Conservation (phyloP, 2,113 vertebrate genomes). For the Variabilichromis moorii region DNA sequence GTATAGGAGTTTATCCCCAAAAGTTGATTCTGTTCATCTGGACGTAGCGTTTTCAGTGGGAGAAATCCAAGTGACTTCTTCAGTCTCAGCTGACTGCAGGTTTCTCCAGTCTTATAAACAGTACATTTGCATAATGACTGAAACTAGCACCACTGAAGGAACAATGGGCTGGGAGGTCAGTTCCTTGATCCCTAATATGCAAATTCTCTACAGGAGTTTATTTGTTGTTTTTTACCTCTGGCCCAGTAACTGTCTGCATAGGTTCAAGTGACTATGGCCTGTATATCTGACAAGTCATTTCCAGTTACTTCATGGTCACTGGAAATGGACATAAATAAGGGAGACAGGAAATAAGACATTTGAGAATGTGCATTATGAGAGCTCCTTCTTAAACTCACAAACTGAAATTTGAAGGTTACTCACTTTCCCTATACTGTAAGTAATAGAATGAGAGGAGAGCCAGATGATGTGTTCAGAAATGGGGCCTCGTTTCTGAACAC, state of each 20-base stretch:
- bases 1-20: rapidly evolving
- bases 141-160: neutral
- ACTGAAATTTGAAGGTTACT: neutral
- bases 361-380: neutral
- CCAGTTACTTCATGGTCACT: neutral
- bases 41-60: rapidly evolving
- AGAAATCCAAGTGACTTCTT: neutral
- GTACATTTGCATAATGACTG: neutral
- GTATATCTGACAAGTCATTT: neutral
- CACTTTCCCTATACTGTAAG: neutral
- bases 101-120: rapidly evolving
- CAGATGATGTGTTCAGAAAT: rapidly evolving
- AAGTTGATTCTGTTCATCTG: neutral
- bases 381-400: neutral
- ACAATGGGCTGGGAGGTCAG: rapidly evolving
- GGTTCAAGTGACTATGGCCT: neutral
- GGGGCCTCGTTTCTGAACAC: neutral
- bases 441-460: neutral
- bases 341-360: neutral
- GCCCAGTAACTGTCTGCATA: neutral
- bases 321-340: neutral
- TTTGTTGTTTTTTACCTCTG: neutral
- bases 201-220: neutral
- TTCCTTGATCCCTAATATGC: neutral
- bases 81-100: neutral